Evolutionary conservation across 2,113 vertebrate species (phyloP).

Genomic region (Myrmophylax atrothorax): DNA sequence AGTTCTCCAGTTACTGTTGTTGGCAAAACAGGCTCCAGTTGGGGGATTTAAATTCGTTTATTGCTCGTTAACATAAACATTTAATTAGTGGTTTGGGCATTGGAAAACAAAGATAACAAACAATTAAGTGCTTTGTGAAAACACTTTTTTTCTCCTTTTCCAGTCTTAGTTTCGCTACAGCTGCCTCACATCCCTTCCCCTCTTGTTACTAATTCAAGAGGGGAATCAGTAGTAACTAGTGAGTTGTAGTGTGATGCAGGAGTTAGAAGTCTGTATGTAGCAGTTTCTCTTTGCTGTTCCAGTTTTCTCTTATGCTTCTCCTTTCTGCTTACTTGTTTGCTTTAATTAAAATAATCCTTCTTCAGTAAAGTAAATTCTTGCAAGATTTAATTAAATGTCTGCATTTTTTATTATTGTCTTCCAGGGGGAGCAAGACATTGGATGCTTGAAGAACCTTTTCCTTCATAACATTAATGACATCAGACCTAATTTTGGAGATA

Average conservation of each 20-base stretch:
- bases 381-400: background rate
- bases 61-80: background rate
- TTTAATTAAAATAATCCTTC: background rate
- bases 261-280: background rate
- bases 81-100: background rate
- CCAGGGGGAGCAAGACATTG: background rate
- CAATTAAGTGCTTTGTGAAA: background rate
- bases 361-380: background rate
- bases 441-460: background rate
- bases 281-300: background rate
- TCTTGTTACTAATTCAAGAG: background rate
- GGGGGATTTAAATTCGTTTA: background rate
- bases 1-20: background rate
- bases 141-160: background rate
- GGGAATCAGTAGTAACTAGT: too few species aligned
- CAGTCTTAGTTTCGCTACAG: background rate
- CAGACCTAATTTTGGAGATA: background rate
- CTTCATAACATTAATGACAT: background rate
- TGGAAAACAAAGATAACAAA: background rate
- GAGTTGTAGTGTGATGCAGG: too few species aligned
- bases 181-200: background rate
- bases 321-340: background rate
- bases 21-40: background rate
- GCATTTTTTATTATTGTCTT: background rate
- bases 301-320: background rate